phyloP scores from a whole-genome alignment of 2,113 vertebrate species.

The Vidua chalybeata region DNA sequence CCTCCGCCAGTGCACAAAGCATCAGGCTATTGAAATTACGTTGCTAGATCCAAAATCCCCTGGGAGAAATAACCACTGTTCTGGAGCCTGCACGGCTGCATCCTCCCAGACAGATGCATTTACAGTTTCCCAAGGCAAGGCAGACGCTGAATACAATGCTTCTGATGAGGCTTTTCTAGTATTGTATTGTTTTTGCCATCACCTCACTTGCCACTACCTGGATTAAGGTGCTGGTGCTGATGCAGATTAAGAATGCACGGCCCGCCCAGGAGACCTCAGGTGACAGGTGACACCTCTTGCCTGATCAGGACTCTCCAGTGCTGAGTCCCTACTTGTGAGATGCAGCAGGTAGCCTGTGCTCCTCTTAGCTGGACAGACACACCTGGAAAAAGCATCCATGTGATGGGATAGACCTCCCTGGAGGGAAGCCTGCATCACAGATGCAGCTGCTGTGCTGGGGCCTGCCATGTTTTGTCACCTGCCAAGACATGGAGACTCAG shows the following conservation, averaged over 20 bases:
- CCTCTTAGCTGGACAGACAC: not conserved
- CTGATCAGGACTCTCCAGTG: not conserved
- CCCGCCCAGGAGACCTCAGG: not conserved
- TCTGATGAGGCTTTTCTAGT: not conserved
- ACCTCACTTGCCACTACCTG: not conserved
- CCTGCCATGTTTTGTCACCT: not conserved
- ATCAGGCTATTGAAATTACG: not conserved
- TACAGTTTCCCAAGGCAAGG: not conserved
- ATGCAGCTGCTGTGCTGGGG: not conserved
- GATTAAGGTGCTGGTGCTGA: not conserved
- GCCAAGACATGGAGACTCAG: accelerated
- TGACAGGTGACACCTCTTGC: not conserved
- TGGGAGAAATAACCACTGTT: not conserved
- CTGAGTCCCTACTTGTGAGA: not conserved
- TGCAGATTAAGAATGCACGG: accelerated
- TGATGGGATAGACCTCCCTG: accelerated
- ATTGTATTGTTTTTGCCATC: not conserved
- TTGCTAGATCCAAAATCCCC: not conserved
- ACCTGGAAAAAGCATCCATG: not conserved
- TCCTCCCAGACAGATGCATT: conserved; percentile 6
- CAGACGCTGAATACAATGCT: not conserved
- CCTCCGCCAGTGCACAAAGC: not conserved
- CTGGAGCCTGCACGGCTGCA: not conserved
- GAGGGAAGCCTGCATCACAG: not conserved
- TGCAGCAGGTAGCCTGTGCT: not conserved